These are phyloP conservation scores for Flexamia atlantica DNA, from an alignment of 2,888 invertebrate species.

Conservation along the genomic window DNA sequence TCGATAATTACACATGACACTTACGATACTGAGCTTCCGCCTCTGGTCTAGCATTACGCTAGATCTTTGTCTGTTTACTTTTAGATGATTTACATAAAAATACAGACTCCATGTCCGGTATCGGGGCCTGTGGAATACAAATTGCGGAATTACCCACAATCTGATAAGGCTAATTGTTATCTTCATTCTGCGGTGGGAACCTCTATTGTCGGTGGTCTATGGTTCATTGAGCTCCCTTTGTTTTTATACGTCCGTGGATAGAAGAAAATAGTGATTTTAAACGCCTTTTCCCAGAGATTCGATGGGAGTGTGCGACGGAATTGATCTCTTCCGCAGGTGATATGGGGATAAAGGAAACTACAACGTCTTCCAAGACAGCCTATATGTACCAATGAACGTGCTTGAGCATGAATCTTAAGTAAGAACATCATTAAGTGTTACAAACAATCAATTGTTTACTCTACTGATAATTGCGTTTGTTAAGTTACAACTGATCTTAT, in stretches of 20 bases:
- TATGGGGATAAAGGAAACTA: too few relatives aligned
- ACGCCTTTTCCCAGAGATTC: neutral
- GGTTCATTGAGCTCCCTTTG: slow-evolving; percentile 46
- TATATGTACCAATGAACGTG: neutral
- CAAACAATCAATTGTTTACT: too few relatives aligned
- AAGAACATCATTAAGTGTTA: too few relatives aligned
- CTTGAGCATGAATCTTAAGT: too few relatives aligned
- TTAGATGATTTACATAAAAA: slow-evolving; percentile 55
- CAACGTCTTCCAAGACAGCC: too few relatives aligned
- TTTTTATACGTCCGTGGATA: slow-evolving; percentile 42
- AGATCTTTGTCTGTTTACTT: slow-evolving; percentile 57
- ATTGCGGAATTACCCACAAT: slow-evolving; percentile 35
- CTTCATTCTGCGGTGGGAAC: slow-evolving; percentile 25
- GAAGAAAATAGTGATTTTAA: neutral
- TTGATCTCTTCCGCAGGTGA: neutral
- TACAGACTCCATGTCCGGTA: slow-evolving; percentile 49
- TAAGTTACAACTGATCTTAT: too few relatives aligned
- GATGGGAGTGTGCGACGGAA: neutral
- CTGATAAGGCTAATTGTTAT: slow-evolving; percentile 57
- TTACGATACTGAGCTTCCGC: slow-evolving; percentile 10
- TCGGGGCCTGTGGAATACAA: slow-evolving; percentile 49
- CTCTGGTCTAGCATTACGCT: slow-evolving; percentile 23
- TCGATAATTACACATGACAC: slow-evolving; percentile 29
- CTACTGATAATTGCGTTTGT: too few relatives aligned
- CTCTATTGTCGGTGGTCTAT: slow-evolving; percentile 53